Conservation (phyloP, 2,113 vertebrate genomes). For the Petromus typicus region DNA sequence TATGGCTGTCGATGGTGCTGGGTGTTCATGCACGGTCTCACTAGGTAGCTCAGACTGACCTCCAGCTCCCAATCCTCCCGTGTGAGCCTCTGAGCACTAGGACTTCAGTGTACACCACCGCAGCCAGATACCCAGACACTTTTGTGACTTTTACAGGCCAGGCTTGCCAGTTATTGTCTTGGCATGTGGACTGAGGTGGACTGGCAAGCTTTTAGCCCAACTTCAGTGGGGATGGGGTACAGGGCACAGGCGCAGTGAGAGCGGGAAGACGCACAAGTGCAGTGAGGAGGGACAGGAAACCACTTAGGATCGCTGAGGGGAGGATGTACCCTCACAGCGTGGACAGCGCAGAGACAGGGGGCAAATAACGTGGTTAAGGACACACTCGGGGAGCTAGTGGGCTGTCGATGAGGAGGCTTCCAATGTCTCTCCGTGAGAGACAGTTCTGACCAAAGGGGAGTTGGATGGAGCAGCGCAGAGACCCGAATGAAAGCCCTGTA, state of each 20-base stretch:
- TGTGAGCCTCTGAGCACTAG: background rate
- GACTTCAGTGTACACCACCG: background rate
- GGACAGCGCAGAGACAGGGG: background rate
- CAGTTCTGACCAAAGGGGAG: background rate
- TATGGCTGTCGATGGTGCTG: background rate
- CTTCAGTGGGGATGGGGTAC: background rate
- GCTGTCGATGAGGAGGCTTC: background rate
- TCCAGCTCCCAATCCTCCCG: background rate
- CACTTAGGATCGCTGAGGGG: background rate
- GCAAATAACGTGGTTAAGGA: background rate
- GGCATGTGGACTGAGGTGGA: background rate
- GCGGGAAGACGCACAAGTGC: background rate
- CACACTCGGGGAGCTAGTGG: background rate
- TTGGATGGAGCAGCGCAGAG: background rate
- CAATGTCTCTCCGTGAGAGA: background rate
- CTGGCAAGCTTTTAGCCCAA: background rate
- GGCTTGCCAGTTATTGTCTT: background rate
- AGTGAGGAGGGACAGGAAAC: background rate
- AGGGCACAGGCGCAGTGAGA: background rate
- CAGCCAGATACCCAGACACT: background rate
- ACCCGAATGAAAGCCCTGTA: background rate
- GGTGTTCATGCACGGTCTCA: background rate
- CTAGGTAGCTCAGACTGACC: background rate
- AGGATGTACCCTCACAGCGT: background rate
- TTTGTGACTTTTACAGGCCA: background rate